Conservation (phyloP, 2,113 vertebrate species). For the Epinephelus lanceolatus region DNA sequence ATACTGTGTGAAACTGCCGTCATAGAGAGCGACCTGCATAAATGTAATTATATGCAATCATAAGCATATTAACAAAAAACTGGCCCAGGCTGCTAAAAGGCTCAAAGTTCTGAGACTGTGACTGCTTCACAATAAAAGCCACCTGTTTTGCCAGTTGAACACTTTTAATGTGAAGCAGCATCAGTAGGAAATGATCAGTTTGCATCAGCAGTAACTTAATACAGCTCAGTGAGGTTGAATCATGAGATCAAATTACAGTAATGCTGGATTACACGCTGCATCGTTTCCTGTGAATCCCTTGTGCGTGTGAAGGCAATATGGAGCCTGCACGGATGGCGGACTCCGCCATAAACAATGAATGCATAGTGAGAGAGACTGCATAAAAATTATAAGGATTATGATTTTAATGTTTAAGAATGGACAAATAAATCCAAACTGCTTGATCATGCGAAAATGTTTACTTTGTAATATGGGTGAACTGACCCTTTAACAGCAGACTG, state of each 20-base stretch:
- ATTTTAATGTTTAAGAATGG: background rate
- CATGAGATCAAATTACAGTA: background rate
- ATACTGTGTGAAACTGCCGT: no score
- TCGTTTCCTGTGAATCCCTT: background rate
- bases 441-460: no score
- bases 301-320: background rate
- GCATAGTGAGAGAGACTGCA: background rate
- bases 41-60: no score
- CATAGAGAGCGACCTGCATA: no score
- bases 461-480: background rate
- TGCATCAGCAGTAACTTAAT: background rate
- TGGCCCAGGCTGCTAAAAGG: no score
- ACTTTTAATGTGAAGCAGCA: background rate
- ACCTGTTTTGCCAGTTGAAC: background rate
- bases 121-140: background rate
- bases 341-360: no score
- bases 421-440: no score
- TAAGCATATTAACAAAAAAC: no score
- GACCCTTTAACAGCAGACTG: background rate
- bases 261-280: background rate
- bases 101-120: background rate
- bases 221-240: background rate
- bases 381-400: background rate
- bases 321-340: background rate
- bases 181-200: background rate